Base-by-base conservation (phyloP, 2,797 vertebrate species). In the Hippopotamyrus pictus region DNA sequence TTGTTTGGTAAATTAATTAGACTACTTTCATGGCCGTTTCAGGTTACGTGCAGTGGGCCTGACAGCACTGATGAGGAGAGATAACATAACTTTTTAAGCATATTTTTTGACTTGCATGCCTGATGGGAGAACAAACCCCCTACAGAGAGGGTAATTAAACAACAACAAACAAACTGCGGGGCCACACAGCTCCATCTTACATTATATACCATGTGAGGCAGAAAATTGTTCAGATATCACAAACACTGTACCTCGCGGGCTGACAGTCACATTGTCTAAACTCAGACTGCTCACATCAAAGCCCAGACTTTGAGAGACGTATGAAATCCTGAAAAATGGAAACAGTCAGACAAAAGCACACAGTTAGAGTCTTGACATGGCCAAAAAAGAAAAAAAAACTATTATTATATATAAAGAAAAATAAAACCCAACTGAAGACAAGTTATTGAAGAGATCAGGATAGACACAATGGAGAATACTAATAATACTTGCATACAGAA, bases 251-350 rank as follows among this genome's bases (percentile, higher is more conserved):
- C 96, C 94, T 93, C 89, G 90, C 37, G 92, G 76, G 5, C 91
- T 92, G 89, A 91, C 19, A 87, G 92, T 96, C 33, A 95, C 83
- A 69, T 93, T 92, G 46, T 95, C 79, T 59, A 83, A 87, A 9
- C 0, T 48, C 86, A 96, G 89, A 89, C 79, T 89, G 89, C 90
- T 95, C 90, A 88, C 25, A 90, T 96, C 90, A 19, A 96, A 90
- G 37, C 91, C 92, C 37, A 96, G 54, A 48, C 79, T 14, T 46
- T 92, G 9, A 88, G 73, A 93, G 29, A 96, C 8, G 1, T 88
- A 37, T 79, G 92, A 51, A 0, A 89, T 91, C 96, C 96, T 97
- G 90, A 57, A 90, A 92, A 9, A 92, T 86, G 33, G 17, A 91
- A 9, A 85, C 53, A 90, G 37, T 90, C 83, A 88, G 48, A 89